Evolutionary conservation across 1,140 invertebrate genomes (phyloP).

Genomic region (Hestina assimilis): DNA sequence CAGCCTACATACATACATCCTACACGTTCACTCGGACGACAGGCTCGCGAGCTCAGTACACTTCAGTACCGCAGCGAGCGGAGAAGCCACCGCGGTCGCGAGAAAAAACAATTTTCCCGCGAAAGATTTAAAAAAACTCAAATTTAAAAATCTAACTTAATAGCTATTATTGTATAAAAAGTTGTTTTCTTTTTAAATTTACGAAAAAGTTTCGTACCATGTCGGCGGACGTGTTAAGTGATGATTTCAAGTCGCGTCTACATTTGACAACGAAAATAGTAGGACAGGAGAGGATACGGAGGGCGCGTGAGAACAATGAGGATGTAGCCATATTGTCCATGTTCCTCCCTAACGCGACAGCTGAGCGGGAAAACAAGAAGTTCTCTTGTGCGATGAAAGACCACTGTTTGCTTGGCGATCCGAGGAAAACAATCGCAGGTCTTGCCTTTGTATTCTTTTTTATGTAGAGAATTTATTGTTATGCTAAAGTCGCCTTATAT

Average conservation of each 20-base stretch:
- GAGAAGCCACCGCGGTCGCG: slow-evolving; percentile 52
- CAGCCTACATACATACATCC: slow-evolving; percentile 55
- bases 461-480: not conserved
- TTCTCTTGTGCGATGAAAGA: slow-evolving; percentile 87
- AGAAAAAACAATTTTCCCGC: slow-evolving; percentile 30
- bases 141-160: not conserved
- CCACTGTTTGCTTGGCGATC: slow-evolving; percentile 87
- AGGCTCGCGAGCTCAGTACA: slow-evolving; percentile 7
- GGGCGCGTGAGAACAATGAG: slow-evolving; percentile 88
- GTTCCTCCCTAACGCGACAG: slow-evolving; percentile 84
- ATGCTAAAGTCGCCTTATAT: no score
- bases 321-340: slow-evolving; percentile 91
- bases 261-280: slow-evolving; percentile 87
- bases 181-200: slow-evolving; percentile 19
- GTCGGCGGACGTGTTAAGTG: slow-evolving; percentile 87
- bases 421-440: slow-evolving; percentile 86
- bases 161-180: not conserved
- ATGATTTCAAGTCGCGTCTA: slow-evolving; percentile 85
- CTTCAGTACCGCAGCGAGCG: slow-evolving; percentile 57
- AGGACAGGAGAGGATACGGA: slow-evolving; percentile 85
- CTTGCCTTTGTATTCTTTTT: not conserved
- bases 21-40: slow-evolving; percentile 25
- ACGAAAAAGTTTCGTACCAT: slow-evolving; percentile 61
- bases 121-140: not conserved
- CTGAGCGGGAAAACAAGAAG: slow-evolving; percentile 83